A percentile compares a stretch with the other conserved stretches of the same genome.
These are phyloP conservation scores for Andrena cerasifolii DNA, from an alignment of 1,140 invertebrate genomes.

Conservation along the genomic window DNA sequence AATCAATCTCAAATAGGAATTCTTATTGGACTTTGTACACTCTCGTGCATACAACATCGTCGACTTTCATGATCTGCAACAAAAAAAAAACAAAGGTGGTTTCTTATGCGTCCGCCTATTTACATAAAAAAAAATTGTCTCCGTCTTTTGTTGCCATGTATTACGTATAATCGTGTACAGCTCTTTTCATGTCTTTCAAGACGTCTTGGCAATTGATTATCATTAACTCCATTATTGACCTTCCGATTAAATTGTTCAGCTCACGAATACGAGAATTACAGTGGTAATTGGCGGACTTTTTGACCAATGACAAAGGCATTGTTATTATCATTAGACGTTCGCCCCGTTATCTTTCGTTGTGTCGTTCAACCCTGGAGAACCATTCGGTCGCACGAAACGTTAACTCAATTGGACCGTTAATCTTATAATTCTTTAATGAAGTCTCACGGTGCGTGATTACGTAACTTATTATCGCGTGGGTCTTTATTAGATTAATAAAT, in stretches of 20 bases:
- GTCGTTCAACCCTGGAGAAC: slow-evolving; percentile 37
- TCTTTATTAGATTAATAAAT: slow-evolving; percentile 19
- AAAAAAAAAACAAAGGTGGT: slow-evolving; percentile 42
- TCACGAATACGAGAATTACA: slow-evolving; percentile 56
- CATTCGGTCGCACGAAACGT: slow-evolving; percentile 26
- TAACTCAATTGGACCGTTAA: slow-evolving; percentile 42
- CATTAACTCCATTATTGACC: slow-evolving; percentile 57
- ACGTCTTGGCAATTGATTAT: slow-evolving; percentile 46
- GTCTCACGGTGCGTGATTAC: slow-evolving; percentile 52
- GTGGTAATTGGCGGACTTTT: slow-evolving; percentile 71
- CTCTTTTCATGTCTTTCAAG: background rate
- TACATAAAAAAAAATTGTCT: background rate
- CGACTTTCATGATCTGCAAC: slow-evolving; percentile 87
- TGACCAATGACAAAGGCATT: slow-evolving; percentile 64
- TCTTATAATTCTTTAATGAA: slow-evolving; percentile 39
- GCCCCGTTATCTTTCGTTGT: slow-evolving; percentile 35
- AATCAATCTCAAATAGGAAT: slow-evolving; percentile 7
- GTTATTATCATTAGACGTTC: slow-evolving; percentile 53
- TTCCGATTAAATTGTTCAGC: slow-evolving; percentile 54
- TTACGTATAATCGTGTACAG: background rate
- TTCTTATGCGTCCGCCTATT: background rate
- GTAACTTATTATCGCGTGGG: slow-evolving; percentile 16
- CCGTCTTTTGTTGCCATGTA: too few species aligned
- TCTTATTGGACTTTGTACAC: slow-evolving; percentile 86
- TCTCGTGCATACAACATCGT: slow-evolving; percentile 88